Conservation (phyloP, 2,113 vertebrate species). For the Serilophus lunatus region DNA sequence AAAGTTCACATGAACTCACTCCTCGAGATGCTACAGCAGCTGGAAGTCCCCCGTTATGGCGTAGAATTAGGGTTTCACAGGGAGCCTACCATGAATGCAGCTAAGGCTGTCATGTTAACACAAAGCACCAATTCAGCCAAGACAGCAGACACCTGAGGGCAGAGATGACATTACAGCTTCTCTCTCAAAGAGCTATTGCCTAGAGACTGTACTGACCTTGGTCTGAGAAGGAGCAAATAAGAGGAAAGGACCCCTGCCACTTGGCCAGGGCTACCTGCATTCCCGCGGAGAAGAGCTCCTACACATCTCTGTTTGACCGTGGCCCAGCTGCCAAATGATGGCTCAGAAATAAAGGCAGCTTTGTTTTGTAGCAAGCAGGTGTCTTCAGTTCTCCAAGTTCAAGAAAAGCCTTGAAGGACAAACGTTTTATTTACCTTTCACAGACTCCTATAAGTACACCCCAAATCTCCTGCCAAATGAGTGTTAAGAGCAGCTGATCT, state of each 20-base stretch:
- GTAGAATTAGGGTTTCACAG: not conserved
- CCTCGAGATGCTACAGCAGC: not conserved
- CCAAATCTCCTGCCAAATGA: not conserved
- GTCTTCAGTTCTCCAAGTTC: not conserved
- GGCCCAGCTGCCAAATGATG: not conserved
- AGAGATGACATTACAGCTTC: not conserved
- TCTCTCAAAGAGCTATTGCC: not conserved
- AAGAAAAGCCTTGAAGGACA: not conserved
- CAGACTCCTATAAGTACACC: not conserved
- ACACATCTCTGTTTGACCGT: not conserved
- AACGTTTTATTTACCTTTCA: slow-evolving; percentile 6
- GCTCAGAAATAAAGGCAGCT: not conserved
- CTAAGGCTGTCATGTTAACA: not conserved
- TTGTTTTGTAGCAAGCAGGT: slow-evolving; percentile 16
- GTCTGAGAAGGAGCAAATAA: not conserved
- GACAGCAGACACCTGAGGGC: not conserved
- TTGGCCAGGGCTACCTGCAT: slow-evolving; percentile 1
- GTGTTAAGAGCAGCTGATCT: not conserved
- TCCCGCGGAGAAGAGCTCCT: not conserved
- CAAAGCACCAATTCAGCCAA: not conserved
- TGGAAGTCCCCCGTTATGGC: not conserved
- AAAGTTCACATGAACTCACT: not conserved
- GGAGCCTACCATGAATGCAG: not conserved
- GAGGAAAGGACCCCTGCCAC: not conserved
- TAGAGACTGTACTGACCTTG: not conserved